Evolutionary conservation across 2,888 invertebrate genomes (phyloP).

Genomic region (Heliconius sara): DNA sequence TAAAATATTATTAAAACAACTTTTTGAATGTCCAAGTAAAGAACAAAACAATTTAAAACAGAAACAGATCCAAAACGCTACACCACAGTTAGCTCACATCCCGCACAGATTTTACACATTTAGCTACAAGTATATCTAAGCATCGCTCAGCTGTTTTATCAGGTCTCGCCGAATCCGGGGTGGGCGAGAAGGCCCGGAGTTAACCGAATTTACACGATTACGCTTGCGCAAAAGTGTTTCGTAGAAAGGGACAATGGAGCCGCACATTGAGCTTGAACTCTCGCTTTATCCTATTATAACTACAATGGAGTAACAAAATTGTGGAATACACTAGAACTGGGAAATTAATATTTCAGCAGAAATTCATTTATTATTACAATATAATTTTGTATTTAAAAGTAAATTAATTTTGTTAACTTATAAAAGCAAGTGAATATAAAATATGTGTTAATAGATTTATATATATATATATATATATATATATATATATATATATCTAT

Average conservation of each 20-base stretch:
- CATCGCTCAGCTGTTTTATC: conserved; percentile 26
- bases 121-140: neutral
- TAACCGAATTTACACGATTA: conserved; percentile 42
- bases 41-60: neutral
- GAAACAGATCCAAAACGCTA: neutral
- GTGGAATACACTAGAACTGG: conserved; percentile 12
- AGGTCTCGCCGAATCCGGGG: conserved; percentile 26
- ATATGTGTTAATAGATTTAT: too few species aligned
- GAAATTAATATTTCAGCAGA: neutral
- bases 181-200: conserved; percentile 29
- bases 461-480: too few species aligned
- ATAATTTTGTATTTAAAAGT: too few species aligned
- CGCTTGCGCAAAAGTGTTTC: conserved; percentile 41
- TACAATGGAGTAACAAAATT: conserved; percentile 25
- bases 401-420: too few species aligned
- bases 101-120: neutral
- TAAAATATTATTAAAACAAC: too few species aligned
- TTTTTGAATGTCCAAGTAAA: too few species aligned
- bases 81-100: neutral
- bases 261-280: conserved; percentile 32
- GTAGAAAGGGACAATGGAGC: conserved; percentile 27
- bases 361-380: neutral
- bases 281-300: conserved; percentile 21
- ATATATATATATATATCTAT: too few species aligned
- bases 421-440: too few species aligned